Evolutionary conservation across 2,797 vertebrate genomes (phyloP).

Genomic region (Leptodactylus fallax): DNA sequence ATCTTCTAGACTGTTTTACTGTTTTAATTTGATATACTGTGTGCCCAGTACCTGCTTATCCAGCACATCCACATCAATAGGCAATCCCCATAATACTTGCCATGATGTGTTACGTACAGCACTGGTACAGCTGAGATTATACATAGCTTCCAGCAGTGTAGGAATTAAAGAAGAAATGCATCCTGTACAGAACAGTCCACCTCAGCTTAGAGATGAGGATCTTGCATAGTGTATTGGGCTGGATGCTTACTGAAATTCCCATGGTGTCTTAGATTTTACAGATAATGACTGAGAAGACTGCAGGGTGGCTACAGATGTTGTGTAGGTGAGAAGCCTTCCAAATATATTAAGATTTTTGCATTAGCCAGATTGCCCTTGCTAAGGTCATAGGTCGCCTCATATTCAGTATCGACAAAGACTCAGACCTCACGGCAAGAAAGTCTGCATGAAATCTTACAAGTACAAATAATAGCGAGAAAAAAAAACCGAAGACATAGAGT

Average conservation of each 20-base stretch:
- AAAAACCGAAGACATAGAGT: not conserved
- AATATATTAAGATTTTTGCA: not conserved
- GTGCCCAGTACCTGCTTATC: not conserved
- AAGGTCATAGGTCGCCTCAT: not conserved
- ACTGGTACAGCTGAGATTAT: slow-evolving; percentile 4
- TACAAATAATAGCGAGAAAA: not conserved
- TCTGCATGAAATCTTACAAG: not conserved
- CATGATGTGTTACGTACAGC: slow-evolving; percentile 1
- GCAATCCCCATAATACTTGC: slow-evolving; percentile 28
- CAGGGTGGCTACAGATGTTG: not conserved
- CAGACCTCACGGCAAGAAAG: not conserved
- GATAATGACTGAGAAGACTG: slow-evolving; percentile 14
- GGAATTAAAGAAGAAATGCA: slow-evolving; percentile 10
- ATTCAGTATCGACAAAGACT: not conserved
- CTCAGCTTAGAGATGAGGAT: not conserved
- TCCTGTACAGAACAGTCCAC: not conserved
- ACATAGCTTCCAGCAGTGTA: slow-evolving; percentile 23
- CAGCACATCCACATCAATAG: not conserved
- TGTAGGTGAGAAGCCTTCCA: not conserved
- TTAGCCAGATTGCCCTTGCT: not conserved
- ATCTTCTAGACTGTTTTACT: slow-evolving; percentile 12
- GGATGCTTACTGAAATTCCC: slow-evolving; percentile 1
- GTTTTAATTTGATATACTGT: not conserved
- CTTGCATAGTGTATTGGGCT: not conserved
- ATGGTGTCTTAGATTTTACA: slow-evolving; percentile 16